Percentiles rank a stretch among this genome's conserved stretches.
Conservation (phyloP, 2,113 vertebrate genomes). For the Gymnogyps californianus region DNA sequence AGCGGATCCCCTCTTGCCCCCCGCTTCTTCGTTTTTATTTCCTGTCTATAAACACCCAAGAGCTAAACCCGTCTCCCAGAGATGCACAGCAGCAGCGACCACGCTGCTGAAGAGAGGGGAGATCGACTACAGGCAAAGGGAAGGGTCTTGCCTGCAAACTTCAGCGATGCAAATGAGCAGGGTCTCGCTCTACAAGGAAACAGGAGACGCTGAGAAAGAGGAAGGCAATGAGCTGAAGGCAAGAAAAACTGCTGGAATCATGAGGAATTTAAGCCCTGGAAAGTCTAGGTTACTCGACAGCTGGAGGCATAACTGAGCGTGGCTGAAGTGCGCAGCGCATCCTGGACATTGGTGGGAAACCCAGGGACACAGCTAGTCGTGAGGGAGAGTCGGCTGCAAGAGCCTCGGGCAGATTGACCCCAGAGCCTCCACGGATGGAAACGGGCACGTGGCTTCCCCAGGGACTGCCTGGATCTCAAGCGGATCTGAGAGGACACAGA, state of each 20-base stretch:
- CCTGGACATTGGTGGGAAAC: background rate
- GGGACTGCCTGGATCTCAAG: background rate
- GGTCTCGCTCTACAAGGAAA: background rate
- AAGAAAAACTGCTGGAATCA: background rate
- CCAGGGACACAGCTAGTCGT: rapidly evolving
- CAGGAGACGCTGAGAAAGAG: background rate
- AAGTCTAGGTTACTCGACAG: background rate
- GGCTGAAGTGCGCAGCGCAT: background rate
- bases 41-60: background rate
- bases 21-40: background rate
- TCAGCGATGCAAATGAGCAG: background rate
- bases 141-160: background rate
- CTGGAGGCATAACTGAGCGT: background rate
- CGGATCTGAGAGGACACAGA: background rate
- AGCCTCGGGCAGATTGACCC: background rate
- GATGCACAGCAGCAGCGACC: background rate
- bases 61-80: background rate
- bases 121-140: background rate
- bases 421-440: background rate
- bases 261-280: background rate
- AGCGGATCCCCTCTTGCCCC: background rate
- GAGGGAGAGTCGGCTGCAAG: rapidly evolving
- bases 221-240: background rate
- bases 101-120: background rate
- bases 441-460: rapidly evolving